phyloP scores from a whole-genome alignment of 1,140 invertebrate species.

The Gryllus bimaculatus region DNA sequence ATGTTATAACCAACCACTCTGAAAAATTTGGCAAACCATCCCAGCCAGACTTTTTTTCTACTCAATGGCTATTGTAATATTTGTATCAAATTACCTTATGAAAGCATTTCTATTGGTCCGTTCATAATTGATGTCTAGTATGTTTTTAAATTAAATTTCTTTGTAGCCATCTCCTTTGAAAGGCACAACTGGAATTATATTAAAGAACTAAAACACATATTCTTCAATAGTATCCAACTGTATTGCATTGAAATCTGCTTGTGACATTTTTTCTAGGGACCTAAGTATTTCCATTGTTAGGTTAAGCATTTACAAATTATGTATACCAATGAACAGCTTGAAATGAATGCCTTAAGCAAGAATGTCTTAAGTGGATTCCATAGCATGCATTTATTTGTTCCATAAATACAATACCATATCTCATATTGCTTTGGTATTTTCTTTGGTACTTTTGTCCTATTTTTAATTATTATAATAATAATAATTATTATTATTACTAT shows the following conservation, averaged over 20 bases:
- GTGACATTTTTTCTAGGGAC: neutral
- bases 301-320: neutral
- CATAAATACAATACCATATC: neutral
- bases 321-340: neutral
- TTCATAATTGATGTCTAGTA: slow-evolving; percentile 1
- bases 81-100: neutral
- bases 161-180: neutral
- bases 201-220: no score
- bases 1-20: neutral
- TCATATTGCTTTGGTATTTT: no score
- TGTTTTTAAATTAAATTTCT: neutral
- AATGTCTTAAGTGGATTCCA: neutral
- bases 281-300: neutral
- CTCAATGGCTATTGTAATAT: neutral
- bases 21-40: neutral
- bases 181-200: no score
- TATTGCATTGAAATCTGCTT: slow-evolving; percentile 1
- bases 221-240: no score
- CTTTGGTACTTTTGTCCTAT: no score
- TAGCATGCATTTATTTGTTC: neutral
- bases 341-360: neutral
- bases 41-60: neutral
- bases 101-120: neutral
- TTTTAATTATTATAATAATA: neutral
- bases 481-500: neutral